These are phyloP conservation scores for Oscheius myriophilus DNA, from an alignment of 2,888 invertebrate species.

Conservation along the genomic window DNA sequence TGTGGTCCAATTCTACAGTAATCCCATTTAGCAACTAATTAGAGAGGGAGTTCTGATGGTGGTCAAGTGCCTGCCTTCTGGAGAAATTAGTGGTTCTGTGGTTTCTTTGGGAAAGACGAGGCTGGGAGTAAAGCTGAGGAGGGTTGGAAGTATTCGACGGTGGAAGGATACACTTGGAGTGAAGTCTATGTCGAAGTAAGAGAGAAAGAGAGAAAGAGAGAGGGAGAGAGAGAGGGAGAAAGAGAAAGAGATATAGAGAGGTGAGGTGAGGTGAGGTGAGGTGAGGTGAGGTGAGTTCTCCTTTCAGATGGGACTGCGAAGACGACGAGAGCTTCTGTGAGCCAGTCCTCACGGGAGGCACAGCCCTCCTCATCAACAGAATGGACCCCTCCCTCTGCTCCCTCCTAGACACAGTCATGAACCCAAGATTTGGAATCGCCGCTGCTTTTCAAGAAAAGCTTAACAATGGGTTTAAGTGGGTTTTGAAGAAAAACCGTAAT, in stretches of 20 bases:
- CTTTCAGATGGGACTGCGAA: constrained; percentile 23
- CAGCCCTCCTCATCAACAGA: constrained; percentile 22
- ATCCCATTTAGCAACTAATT: constrained; percentile 1
- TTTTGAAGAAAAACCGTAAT: background rate
- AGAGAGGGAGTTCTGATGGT: constrained; percentile 30
- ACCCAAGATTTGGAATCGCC: constrained; percentile 19
- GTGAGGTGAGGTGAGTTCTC: too few species aligned
- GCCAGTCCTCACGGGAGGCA: constrained; percentile 23
- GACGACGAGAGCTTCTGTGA: constrained; percentile 27
- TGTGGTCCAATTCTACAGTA: background rate
- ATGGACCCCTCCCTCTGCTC: constrained; percentile 24
- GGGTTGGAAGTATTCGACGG: constrained; percentile 20
- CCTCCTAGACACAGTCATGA: constrained; percentile 24
- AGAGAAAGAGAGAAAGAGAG: background rate
- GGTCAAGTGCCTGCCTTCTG: constrained; percentile 18
- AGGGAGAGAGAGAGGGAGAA: too few species aligned
- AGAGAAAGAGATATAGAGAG: too few species aligned
- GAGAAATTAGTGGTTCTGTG: constrained; percentile 26
- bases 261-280: too few species aligned
- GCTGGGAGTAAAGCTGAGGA: constrained; percentile 26
- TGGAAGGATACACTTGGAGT: constrained; percentile 29
- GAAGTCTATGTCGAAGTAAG: constrained; percentile 28
- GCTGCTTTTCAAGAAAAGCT: constrained; percentile 25
- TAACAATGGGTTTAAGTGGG: constrained; percentile 24
- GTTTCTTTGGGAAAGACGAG: constrained; percentile 27